Base-by-base conservation (phyloP, 2,113 vertebrate species). In the Neodontobutis hainanensis region DNA sequence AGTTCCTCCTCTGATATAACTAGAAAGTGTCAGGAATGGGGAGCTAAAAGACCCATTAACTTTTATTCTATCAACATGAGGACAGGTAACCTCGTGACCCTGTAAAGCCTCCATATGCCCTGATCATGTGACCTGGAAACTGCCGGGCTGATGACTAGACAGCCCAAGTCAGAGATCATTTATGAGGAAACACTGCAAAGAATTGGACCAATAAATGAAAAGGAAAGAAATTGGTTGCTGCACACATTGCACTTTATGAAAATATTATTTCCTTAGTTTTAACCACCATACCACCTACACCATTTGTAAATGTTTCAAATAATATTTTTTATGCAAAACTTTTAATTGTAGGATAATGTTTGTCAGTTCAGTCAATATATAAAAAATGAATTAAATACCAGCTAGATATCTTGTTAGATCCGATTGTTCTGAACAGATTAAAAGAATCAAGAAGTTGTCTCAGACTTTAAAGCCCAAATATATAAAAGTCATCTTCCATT, bases 31-130 rank as follows among this genome's bases (percentile, higher is more conserved):
- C 12, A 56, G 65, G 78, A 81, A 75, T 78, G 53, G 65, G 75
- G 68, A 77, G 84, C 78, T 82, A 82, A 86, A 86, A 79, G 58
- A 61, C 67, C 78, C 78, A 85, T 85, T 88, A 88, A 82, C 85
- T 90, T 81, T 46, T 63, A 73, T 85, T 75, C 75, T 61, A 72
- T 80, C 85, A 84, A 83, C 82, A 83, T 51, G 38, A 76, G 69
- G 74, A 83, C 81, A 74, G 68, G 81, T 83, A 56, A 86, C 79
- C 84, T 75, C 68, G 45, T 75, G 79, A 79, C 77, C 75, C 75
- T 53, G 67, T 49, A 73, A 73, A 78, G 76, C 75, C 78, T 58
- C 74, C 60, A 19, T 40, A 45, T 61, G 43, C 57, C 15, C 65
- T 62, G 40, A 70, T 83, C 82, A 83, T 61, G 65, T 86, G 81